Conservation (phyloP, 2,797 vertebrate species). For the Neoniphon sammara region DNA sequence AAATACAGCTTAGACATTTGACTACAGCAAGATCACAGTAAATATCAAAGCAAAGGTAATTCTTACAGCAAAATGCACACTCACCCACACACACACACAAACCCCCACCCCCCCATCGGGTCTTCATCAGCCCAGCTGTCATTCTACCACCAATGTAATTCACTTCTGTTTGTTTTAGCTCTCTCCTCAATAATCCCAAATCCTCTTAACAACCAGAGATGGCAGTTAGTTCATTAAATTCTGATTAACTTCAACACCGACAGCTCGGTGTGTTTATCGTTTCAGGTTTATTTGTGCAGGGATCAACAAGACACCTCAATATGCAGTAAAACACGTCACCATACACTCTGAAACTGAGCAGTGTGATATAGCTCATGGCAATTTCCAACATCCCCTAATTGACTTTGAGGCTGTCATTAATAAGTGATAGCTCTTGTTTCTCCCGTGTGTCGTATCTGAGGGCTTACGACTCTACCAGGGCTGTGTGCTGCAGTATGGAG, state of each 20-base stretch:
- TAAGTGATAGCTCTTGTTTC: constrained; percentile 18
- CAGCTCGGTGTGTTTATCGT: constrained; percentile 59
- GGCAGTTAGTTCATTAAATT: constrained; percentile 75
- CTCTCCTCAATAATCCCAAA: constrained; percentile 62
- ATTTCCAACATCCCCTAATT: constrained; percentile 57
- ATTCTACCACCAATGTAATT: constrained; percentile 42
- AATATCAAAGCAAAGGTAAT: constrained; percentile 52
- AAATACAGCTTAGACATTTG: constrained; percentile 16
- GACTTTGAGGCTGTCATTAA: constrained; percentile 43
- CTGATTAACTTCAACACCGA: constrained; percentile 70
- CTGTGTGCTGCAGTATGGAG: neutral
- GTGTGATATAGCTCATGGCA: constrained; percentile 32
- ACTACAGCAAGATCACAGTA: constrained; percentile 19
- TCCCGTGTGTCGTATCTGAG: constrained; percentile 19
- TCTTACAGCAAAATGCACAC: no score
- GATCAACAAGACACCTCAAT: constrained; percentile 39
- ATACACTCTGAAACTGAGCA: neutral
- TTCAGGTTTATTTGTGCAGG: constrained; percentile 72
- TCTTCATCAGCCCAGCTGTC: constrained; percentile 34
- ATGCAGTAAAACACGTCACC: constrained; percentile 42
- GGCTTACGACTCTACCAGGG: neutral
- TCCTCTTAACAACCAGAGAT: constrained; percentile 64
- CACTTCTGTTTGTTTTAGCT: constrained; percentile 37
- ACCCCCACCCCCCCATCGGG: neutral
- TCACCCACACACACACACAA: neutral